Conservation (phyloP, 1,140 invertebrate genomes). For the Hestina assimilis region DNA sequence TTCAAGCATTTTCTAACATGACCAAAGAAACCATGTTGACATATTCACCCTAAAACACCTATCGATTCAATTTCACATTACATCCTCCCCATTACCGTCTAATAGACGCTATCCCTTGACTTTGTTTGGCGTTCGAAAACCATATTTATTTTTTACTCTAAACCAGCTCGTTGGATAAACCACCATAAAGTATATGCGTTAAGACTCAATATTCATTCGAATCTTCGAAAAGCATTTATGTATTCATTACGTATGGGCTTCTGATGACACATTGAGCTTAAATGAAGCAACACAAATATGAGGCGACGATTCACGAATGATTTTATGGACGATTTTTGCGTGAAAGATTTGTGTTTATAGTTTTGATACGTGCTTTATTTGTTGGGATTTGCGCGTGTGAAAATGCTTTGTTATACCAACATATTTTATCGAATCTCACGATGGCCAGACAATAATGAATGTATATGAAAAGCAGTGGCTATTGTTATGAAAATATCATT, state of each 20-base stretch:
- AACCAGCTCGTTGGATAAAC: not conserved
- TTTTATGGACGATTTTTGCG: constrained; percentile 25
- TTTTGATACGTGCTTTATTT: constrained; percentile 9
- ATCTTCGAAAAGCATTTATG: constrained; percentile 5
- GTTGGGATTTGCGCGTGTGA: constrained; percentile 9
- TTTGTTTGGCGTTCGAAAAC: constrained; percentile 10
- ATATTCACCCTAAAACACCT: constrained; percentile 5
- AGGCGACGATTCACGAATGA: constrained; percentile 12
- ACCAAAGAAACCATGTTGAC: not conserved
- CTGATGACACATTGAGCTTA: constrained; percentile 15
- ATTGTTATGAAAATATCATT: not conserved
- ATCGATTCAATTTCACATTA: constrained; percentile 42
- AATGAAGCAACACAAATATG: constrained; percentile 28
- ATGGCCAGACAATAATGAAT: constrained; percentile 7
- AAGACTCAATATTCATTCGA: constrained; percentile 1
- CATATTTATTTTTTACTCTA: constrained; percentile 9
- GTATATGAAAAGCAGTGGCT: constrained; percentile 4
- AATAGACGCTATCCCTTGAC: constrained; percentile 28
- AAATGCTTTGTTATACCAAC: constrained; percentile 19
- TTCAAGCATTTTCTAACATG: too few relatives aligned
- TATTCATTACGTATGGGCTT: constrained; percentile 16
- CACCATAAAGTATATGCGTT: not conserved
- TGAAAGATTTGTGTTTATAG: constrained; percentile 9
- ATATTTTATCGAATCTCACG: constrained; percentile 9
- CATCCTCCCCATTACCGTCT: constrained; percentile 35